Conservation (phyloP, 2,113 vertebrate genomes). For the Limanda limanda region DNA sequence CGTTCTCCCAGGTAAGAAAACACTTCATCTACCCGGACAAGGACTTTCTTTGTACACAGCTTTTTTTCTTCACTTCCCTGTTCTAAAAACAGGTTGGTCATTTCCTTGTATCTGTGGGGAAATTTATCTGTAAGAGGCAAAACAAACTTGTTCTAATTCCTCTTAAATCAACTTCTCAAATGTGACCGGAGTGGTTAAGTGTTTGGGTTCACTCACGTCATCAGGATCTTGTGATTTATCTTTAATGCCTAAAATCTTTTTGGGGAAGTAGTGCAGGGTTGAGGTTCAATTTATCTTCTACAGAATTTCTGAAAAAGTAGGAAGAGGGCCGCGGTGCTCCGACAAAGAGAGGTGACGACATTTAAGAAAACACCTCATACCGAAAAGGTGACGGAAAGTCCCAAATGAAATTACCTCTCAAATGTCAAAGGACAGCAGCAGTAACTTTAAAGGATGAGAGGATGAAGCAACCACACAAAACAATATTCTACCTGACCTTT, state of each 20-base stretch:
- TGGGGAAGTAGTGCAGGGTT: not conserved
- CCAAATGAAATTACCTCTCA: constrained; percentile 25
- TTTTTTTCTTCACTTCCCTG: not conserved
- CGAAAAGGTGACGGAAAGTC: constrained; percentile 15
- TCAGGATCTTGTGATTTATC: too few species aligned
- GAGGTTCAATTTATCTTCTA: not conserved
- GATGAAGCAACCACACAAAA: constrained; percentile 22
- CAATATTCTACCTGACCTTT: constrained; percentile 35
- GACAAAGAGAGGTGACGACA: constrained; percentile 4
- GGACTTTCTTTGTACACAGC: not conserved
- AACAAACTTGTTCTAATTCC: constrained; percentile 1
- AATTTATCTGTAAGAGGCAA: constrained; percentile 9
- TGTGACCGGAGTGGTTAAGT: constrained; percentile 14
- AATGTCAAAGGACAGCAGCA: constrained; percentile 41
- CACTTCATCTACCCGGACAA: not conserved
- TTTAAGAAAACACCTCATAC: constrained; percentile 20
- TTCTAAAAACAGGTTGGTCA: not conserved
- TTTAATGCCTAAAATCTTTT: constrained; percentile 1
- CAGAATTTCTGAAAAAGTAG: not conserved
- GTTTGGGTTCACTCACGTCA: not conserved
- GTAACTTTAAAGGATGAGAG: constrained; percentile 30
- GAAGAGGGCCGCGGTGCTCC: not conserved
- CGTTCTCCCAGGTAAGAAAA: constrained; percentile 75
- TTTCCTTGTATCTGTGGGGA: constrained; percentile 21
- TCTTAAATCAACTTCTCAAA: not conserved